Evolutionary conservation across 1,140 invertebrate species (phyloP), one percentile per base, ranked within the genome.

Genomic region (Dysdera silvatica): DNA sequence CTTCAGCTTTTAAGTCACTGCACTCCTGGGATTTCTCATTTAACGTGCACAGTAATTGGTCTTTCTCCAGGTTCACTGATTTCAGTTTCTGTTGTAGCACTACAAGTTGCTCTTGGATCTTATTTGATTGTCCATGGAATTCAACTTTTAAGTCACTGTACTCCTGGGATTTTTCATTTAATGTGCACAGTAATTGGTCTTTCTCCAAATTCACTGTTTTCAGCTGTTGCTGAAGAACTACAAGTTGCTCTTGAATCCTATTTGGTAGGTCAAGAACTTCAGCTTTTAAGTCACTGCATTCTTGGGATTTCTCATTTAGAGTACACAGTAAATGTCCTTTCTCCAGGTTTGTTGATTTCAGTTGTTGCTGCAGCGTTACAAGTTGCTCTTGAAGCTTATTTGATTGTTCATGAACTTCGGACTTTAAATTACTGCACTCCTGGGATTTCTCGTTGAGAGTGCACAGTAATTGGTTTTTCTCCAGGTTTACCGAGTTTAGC

Each of bases 161-260:
- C 61, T 80, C 78, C 28, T 74, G 71, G 2, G 76, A 72, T 58
- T 78, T 80, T 55, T 78, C 77, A 57, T 74, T 75, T 57, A 80
- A 67, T 4, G 78, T 74, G 32, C 75, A 72, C 58, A 79, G 65
- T 61, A 78, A 75, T 66, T 76, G 76, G 52, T 78, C 75, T 52
- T 71, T 73, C 65, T 78, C 76, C 18, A 70, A 61, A 52, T 73
- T 72, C 18, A 76, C 47, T 23, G 8, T 20, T 37, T 56, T 28
- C n/a, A 60, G 7, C 43, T 60, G 55, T 26, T 52, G 52, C 40
- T 65, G 32, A n/a, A n/a, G n/a, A n/a, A n/a, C n/a, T n/a, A n/a
- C n/a, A n/a, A n/a, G n/a, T n/a, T n/a, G n/a, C n/a, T n/a, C n/a
- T n/a, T n/a, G n/a, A n/a, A n/a, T n/a, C n/a, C n/a, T n/a, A n/a